Evolutionary conservation across 2,113 vertebrate genomes (phyloP).

Genomic region (Tachycineta bicolor): DNA sequence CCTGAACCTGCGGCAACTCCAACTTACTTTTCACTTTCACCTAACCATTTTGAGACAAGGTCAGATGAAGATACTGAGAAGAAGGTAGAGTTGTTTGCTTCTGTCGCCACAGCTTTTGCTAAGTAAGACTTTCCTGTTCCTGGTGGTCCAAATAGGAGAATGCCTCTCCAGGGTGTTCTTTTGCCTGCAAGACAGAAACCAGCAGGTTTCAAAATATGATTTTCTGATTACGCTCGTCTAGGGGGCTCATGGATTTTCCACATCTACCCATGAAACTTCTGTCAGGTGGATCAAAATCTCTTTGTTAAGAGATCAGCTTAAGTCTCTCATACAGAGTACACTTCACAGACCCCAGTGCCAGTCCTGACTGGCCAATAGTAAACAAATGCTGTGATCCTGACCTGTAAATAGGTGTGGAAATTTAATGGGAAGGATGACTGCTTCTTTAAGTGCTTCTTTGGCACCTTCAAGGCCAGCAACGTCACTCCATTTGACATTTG

Average conservation of each 20-base stretch:
- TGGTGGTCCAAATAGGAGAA: slow-evolving; percentile 96
- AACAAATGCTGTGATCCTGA: slow-evolving; percentile 48
- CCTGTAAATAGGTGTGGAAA: slow-evolving; percentile 99
- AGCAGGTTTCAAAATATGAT: neutral
- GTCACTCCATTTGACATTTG: slow-evolving; percentile 94
- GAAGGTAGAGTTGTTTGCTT: slow-evolving; percentile 98
- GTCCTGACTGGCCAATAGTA: neutral
- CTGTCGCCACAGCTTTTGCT: slow-evolving; percentile 97
- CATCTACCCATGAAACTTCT: neutral
- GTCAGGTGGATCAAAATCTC: neutral
- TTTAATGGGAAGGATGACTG: slow-evolving; percentile 97
- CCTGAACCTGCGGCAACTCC: neutral
- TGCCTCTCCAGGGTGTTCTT: slow-evolving; percentile 96
- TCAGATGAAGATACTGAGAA: slow-evolving; percentile 97
- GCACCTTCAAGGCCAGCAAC: slow-evolving; percentile 95
- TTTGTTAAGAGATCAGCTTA: neutral
- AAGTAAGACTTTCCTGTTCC: slow-evolving; percentile 97
- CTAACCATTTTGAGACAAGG: slow-evolving; percentile 98
- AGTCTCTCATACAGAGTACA: neutral
- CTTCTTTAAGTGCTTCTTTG: slow-evolving; percentile 97
- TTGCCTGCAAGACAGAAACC: slow-evolving; percentile 81
- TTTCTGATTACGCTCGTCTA: neutral
- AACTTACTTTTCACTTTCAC: slow-evolving; percentile 98
- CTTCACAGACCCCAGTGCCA: neutral
- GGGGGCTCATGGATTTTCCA: neutral